These are phyloP conservation scores for Dryomyza anilis DNA, from an alignment of 2,888 invertebrate genomes.

Conservation along the genomic window DNA sequence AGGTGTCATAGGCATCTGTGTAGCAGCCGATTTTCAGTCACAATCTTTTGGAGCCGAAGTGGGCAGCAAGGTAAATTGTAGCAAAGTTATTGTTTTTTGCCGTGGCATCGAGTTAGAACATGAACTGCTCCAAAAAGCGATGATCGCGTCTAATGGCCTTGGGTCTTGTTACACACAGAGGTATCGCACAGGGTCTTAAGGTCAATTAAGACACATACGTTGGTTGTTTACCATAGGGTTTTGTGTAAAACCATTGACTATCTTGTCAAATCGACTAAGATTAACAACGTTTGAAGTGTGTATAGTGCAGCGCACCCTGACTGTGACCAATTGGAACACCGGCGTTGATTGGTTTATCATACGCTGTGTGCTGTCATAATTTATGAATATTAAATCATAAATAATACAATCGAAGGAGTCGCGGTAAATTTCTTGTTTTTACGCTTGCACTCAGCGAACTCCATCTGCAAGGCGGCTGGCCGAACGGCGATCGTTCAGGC, in stretches of 20 bases:
- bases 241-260: too few species aligned
- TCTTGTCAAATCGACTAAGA: too few species aligned
- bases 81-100: background rate
- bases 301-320: background rate
- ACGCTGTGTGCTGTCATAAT: constrained; percentile 48
- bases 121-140: too few species aligned
- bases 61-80: too few species aligned
- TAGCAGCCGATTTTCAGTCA: background rate
- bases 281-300: too few species aligned
- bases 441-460: too few species aligned
- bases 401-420: constrained; percentile 38
- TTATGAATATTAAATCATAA: constrained; percentile 61
- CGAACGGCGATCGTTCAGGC: constrained; percentile 29
- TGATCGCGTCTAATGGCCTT: too few species aligned
- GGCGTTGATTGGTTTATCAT: constrained; percentile 26
- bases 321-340: constrained; percentile 25
- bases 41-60: background rate
- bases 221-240: too few species aligned
- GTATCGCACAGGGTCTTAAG: too few species aligned
- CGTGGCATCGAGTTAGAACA: background rate
- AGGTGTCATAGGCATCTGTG: constrained; percentile 27
- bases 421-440: constrained; percentile 39
- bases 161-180: too few species aligned
- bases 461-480: too few species aligned
- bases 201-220: too few species aligned